These are phyloP conservation scores for Melinaea marsaeus DNA, from an alignment of 2,888 invertebrate species.

Conservation along the genomic window DNA sequence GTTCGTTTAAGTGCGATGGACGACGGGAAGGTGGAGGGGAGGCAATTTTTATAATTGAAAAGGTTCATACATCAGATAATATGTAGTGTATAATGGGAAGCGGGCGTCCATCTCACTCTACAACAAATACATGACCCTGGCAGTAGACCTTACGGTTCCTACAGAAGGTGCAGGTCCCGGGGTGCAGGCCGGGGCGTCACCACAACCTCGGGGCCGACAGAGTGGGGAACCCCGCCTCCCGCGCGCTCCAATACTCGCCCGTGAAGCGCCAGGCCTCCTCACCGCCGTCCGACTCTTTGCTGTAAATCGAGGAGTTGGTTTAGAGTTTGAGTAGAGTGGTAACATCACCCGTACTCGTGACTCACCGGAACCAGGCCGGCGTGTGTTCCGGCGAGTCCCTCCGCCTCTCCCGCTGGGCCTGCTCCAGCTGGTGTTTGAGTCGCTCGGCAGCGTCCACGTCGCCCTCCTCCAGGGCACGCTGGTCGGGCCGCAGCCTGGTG, in stretches of 20 bases:
- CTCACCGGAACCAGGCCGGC: conserved; percentile 82
- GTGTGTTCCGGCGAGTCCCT: conserved; percentile 70
- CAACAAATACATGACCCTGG: no score
- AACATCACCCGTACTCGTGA: background rate
- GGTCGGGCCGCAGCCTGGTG: conserved; percentile 86
- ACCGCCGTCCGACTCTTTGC: conserved; percentile 62
- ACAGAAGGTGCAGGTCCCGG: conserved; percentile 11
- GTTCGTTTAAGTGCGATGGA: no score
- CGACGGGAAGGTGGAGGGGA: no score
- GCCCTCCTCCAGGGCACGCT: conserved; percentile 85
- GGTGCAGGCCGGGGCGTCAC: conserved; percentile 67
- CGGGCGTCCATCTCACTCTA: no score
- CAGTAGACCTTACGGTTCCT: background rate
- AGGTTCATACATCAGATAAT: no score
- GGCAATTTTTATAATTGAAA: no score
- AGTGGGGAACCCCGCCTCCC: conserved; percentile 81
- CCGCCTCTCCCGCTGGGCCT: conserved; percentile 84
- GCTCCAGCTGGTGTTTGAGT: conserved; percentile 84
- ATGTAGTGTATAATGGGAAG: no score
- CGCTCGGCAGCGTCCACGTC: conserved; percentile 84
- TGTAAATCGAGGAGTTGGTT: conserved; percentile 8
- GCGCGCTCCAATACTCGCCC: conserved; percentile 86
- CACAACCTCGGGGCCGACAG: conserved; percentile 78
- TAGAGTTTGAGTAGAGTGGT: no score
- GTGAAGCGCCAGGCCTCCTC: conserved; percentile 85